Conservation (phyloP, 2,797 vertebrate species). For the Myiotriccus ornatus region DNA sequence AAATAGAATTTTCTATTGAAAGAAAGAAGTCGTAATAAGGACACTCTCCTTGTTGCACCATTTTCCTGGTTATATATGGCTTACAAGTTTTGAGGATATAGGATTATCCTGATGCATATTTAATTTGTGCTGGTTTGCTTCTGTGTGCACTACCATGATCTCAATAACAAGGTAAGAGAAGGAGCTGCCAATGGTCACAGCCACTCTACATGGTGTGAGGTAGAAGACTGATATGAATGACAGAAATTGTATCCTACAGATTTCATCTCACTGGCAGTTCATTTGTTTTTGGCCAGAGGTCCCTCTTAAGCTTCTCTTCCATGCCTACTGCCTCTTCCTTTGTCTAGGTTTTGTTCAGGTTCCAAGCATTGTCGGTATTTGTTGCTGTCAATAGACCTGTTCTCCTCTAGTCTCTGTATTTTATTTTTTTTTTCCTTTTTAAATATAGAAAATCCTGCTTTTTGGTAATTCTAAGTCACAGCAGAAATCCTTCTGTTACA, state of each 20-base stretch:
- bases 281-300: background rate
- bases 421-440: background rate
- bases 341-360: background rate
- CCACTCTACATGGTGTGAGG: background rate
- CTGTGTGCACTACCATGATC: too few species aligned
- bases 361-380: background rate
- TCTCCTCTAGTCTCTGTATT: background rate
- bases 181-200: background rate
- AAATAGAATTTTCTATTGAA: background rate
- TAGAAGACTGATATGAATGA: background rate
- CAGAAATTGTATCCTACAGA: background rate
- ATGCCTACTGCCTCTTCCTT: background rate
- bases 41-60: accelerated
- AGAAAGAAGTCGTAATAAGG: background rate
- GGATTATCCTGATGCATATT: background rate
- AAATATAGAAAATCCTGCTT: background rate
- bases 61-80: background rate
- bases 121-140: background rate
- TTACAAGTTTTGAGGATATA: background rate
- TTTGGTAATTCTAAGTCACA: background rate
- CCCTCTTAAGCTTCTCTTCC: background rate
- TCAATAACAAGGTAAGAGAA: background rate
- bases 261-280: background rate
- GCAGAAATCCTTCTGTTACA: background rate
- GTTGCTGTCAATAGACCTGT: background rate